phyloP scores from a whole-genome alignment of 30 jellyfish, hydroid and myxozoan genomes.

The Turritopsis rubra region DNA sequence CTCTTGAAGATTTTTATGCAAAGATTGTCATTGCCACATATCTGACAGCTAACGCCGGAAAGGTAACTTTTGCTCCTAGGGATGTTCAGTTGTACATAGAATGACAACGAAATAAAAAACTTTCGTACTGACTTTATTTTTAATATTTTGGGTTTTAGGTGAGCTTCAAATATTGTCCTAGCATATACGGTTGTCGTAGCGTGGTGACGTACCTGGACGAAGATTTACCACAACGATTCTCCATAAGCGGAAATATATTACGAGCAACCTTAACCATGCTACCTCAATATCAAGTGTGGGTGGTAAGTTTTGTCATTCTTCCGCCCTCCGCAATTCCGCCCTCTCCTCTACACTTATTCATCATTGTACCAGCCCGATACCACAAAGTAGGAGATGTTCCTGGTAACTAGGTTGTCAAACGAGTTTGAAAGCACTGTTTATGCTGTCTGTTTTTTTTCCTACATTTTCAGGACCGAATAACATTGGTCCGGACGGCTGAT shows the following conservation, averaged over 20 bases:
- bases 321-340: background rate
- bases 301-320: constrained; percentile 34
- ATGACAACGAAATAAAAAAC: no score
- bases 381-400: no score
- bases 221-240: constrained; percentile 27
- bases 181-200: constrained; percentile 70
- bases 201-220: constrained; percentile 32
- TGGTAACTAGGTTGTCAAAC: no score
- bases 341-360: background rate
- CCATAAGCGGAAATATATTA: constrained; percentile 39
- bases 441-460: background rate
- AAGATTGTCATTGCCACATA: constrained; percentile 55
- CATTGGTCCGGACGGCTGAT: constrained; percentile 1
- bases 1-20: constrained; percentile 23
- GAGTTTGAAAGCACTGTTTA: background rate
- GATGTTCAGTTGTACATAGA: no score
- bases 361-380: background rate
- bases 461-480: constrained; percentile 32
- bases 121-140: no score
- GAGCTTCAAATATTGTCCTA: constrained; percentile 53
- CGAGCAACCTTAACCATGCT: constrained; percentile 42
- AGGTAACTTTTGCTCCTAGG: background rate
- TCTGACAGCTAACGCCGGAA: constrained; percentile 56
- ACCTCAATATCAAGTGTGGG: constrained; percentile 35
- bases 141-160: constrained; percentile 21